Evolutionary conservation across 1,140 invertebrate species (phyloP), one percentile per base, ranked within the genome.

Genomic region (Caerostris extrusa): DNA sequence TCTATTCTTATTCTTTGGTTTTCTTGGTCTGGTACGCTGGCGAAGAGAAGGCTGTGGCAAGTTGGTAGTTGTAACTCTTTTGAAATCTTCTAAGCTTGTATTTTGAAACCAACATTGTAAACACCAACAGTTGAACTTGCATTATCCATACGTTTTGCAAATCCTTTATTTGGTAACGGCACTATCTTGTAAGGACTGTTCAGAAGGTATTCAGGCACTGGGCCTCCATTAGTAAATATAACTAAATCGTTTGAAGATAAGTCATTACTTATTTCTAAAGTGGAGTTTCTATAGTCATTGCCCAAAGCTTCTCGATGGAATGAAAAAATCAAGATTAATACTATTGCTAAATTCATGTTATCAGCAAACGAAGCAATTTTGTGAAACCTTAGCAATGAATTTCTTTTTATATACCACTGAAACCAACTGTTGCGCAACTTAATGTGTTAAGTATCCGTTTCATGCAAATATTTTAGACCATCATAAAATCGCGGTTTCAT

Each of bases 131-230:
- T 14, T 3, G 71, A 1, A 12, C 71, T 77, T 8, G 3, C n/a
- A 34, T 85, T 56, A 10, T 85, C 83, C 14, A 57, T 7, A 10
- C 83, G 55, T 85, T 56, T 57, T 5, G 83, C 55, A 58, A 85
- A 57, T 58, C 56, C n/a, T 10, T 10, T 19, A 19, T 58, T 58
- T 85, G 83, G 56, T 14, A 85, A 58, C 4, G 86, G 69, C 12
- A 93, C n/a, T 14, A 93, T 81, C n/a, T 81, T 64, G 17, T 82
- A 93, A 50, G 61, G 55, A 83, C 86, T 83, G 12, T 64, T 17
- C 19, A 89, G 17, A 1, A 93, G 69, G 67, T 93, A 93, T 17
- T 93, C 34, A 14, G 93, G 93, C 3, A 93, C 71, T 10, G 93
- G 86, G 34, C 87, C 86, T 14, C 77, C 67, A 61, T 58, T 61